Percentiles rank a stretch among this genome's conserved stretches.
These are phyloP conservation scores for Laticauda colubrina DNA, from an alignment of 2,113 vertebrate species.

Conservation along the genomic window DNA sequence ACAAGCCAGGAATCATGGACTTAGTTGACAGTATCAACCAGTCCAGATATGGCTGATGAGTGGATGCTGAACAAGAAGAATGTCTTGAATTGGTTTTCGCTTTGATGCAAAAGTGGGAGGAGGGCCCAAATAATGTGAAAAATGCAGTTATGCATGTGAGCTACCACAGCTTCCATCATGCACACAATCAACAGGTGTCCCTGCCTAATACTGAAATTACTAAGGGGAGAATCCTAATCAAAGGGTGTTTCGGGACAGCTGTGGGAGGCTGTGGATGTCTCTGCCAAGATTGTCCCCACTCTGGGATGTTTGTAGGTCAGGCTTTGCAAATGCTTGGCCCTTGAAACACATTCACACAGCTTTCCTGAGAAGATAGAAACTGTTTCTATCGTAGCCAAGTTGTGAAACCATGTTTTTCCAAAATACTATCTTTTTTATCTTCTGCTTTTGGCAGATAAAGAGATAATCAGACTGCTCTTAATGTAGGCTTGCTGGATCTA, in stretches of 20 bases:
- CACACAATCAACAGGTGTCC: not conserved
- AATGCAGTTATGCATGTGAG: not conserved
- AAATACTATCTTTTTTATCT: conserved; percentile 29
- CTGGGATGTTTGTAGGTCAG: conserved; percentile 5
- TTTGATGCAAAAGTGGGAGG: not conserved
- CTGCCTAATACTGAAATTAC: not conserved
- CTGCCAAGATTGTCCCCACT: not conserved
- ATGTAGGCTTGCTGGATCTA: conserved; percentile 29
- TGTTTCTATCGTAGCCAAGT: not conserved
- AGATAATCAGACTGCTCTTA: conserved; percentile 25
- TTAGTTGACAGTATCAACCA: not conserved
- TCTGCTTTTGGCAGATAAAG: not conserved
- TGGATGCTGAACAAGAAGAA: not conserved
- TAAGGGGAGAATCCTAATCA: not conserved
- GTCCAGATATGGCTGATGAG: not conserved
- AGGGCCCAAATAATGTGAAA: not conserved
- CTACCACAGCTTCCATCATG: not conserved
- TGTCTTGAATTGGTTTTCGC: not conserved
- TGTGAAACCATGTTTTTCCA: conserved; percentile 22
- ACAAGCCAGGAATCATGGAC: not conserved
- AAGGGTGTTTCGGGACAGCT: not conserved
- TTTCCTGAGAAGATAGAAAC: not conserved
- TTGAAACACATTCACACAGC: conserved; percentile 20
- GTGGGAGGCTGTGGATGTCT: not conserved
- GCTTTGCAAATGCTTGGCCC: not conserved